Conservation (phyloP, 2,888 invertebrate genomes). For the Sussaba pulchella region DNA sequence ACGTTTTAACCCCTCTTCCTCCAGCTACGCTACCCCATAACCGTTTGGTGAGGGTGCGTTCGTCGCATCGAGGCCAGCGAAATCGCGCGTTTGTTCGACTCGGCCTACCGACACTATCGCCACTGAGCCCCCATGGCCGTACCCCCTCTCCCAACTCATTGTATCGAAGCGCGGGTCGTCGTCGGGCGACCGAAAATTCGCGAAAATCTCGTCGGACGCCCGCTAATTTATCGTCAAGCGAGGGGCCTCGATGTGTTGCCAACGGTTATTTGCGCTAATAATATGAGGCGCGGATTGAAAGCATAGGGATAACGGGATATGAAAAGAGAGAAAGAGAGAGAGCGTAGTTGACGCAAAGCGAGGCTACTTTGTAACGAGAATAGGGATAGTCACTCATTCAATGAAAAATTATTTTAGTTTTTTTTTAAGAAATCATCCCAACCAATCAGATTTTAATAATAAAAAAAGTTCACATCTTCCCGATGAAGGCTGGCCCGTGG, state of each 20-base stretch:
- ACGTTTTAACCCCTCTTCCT: no score
- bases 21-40: constrained; percentile 74
- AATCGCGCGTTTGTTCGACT: constrained; percentile 62
- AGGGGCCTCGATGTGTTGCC: background rate
- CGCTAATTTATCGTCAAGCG: constrained; percentile 34
- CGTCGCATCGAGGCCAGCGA: constrained; percentile 58
- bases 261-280: background rate
- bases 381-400: no score
- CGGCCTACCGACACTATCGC: background rate
- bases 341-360: no score
- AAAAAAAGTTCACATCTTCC: no score
- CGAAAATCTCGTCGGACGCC: constrained; percentile 27
- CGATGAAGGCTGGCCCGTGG: no score
- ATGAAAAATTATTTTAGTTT: no score
- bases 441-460: no score
- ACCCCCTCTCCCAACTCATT: background rate
- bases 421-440: no score
- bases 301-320: no score
- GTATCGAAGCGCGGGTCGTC: background rate
- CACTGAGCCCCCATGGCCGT: constrained; percentile 19
- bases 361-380: background rate
- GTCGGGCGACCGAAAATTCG: constrained; percentile 17
- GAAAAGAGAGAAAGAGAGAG: no score
- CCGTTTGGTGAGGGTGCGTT: constrained; percentile 27
- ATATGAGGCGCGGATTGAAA: constrained; percentile 10